Base-by-base conservation (phyloP, 2,797 vertebrate species). In the Tiaroga cobitis region DNA sequence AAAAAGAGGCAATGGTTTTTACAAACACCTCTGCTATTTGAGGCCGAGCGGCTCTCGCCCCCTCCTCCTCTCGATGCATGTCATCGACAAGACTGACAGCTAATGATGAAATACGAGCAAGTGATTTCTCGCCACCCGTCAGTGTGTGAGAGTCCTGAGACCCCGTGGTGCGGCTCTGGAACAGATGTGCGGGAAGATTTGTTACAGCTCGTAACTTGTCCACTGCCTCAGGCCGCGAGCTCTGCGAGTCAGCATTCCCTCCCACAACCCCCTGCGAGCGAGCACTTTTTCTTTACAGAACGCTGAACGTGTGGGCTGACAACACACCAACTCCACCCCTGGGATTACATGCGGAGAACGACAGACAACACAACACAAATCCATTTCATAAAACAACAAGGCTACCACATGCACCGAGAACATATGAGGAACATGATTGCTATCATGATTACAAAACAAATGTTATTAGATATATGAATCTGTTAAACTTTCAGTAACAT, bases 71-170 rank as follows among this genome's bases (percentile, higher is more conserved):
- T 81, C 46, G 3, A 65, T 43, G 68, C 84, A 84, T 82, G 59
- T 85, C 85, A 87, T 87, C 82, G 88, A 87, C 80, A 70, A 83
- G 90, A 85, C 88, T 90, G 73, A 86, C 93, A 93, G 91, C 92
- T 93, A 87, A 90, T 90, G 91, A 91, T 93, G 92, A 93, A 94
- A 93, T 91, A 92, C 87, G 90, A 92, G 89, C 88, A 86, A 26
- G 84, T 90, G 93, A 91, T 92, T 93, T 90, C 91, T 91, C 84
- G 86, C 73, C 90, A 91, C 90, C 91, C 88, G 89, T 90, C 88
- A 59, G 89, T 85, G 88, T 91, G 90, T 89, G 89, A 88, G 83
- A 86, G 82, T 85, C 85, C 88, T 88, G 80, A 88, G 85, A 88
- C 87, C 85, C 70, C 86, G 84, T 56, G 90, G 90, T 69, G 86